A percentile compares a stretch with the other conserved stretches of the same genome.
phyloP scores from a whole-genome alignment of 2,113 vertebrate species.

The Electrona antarctica region DNA sequence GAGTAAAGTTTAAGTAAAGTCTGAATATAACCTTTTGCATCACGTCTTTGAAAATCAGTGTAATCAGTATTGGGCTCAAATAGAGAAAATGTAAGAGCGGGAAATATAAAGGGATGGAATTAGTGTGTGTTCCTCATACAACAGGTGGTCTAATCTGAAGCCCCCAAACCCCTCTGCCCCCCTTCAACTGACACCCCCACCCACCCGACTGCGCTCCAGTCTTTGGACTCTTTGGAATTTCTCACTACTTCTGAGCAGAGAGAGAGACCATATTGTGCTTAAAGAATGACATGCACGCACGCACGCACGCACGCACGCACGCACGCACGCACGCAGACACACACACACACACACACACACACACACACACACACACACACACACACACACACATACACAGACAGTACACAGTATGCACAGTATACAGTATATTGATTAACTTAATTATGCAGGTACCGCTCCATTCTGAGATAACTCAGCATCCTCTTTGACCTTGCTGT shows the following conservation, averaged over 20 bases:
- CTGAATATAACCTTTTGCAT: too few species aligned
- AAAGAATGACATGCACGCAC: background rate
- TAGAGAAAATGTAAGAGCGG: too few species aligned
- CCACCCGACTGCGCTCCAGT: background rate
- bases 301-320: background rate
- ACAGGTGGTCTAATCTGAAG: background rate
- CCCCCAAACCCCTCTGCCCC: background rate
- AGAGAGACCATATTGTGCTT: too few species aligned
- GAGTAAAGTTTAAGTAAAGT: too few species aligned
- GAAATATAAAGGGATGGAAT: too few species aligned
- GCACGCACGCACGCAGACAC: background rate
- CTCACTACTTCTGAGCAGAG: background rate
- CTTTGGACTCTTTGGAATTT: conserved; percentile 15
- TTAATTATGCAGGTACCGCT: conserved; percentile 13
- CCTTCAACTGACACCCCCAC: background rate
- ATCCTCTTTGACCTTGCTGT: conserved; percentile 13
- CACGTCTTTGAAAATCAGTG: too few species aligned
- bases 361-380: conserved; percentile 1
- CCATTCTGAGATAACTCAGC: conserved; percentile 10
- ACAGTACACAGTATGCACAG: too few species aligned
- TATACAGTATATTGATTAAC: background rate
- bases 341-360: background rate
- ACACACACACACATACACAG: background rate
- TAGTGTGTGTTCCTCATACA: too few species aligned
- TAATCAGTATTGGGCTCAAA: too few species aligned